Evolutionary conservation across 2,113 vertebrate genomes (phyloP), one percentile per base, ranked within the genome.

Genomic region (Chauna torquata): DNA sequence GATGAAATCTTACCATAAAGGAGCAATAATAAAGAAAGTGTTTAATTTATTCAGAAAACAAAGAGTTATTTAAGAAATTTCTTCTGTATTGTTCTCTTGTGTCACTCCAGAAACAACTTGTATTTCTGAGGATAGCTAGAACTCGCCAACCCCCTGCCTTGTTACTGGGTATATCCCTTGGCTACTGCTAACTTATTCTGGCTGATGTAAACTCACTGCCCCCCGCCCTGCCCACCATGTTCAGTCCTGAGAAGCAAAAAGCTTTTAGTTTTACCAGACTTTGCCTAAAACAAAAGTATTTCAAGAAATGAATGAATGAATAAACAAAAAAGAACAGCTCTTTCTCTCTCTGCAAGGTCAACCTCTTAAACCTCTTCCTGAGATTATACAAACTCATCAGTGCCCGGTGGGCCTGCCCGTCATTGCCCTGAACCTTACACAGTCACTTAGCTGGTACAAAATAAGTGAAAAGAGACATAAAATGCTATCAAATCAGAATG

Each of bases 231-330:
- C 2, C 16, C 4, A 5, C 4, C 0, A 1, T n/a, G n/a, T 47
- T 76, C 0, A 2, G 72, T 91, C 76, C 66, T 69, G 34, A 87
- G 13, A 82, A 49, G 11, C 8, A 81, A 52, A 34, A 11, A 40
- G 3, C 3, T 42, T 59, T 23, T 11, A 49, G 10, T 28, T 82
- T 25, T 8, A 36, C 16, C 5, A 80, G 20, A 65, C 4, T 38
- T 4, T 40, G 7, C 32, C 23, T 72, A 74, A 88, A 72, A n/a
- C 8, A 57, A 57, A 90, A 76, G 4, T 23, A 25, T 77, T 66
- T 23, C 0, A 2, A 3, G 22, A 47, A 42, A 30, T 14, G 0
- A 64, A 27, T 16, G 27, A 75, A 66, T 2, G 32, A 75, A 66
- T 2, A 69, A 69, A 66, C 2, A 7, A 40, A 16, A 38, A 57